Evolutionary conservation across 2,888 invertebrate genomes (phyloP).

Genomic region (Smittia sp.): DNA sequence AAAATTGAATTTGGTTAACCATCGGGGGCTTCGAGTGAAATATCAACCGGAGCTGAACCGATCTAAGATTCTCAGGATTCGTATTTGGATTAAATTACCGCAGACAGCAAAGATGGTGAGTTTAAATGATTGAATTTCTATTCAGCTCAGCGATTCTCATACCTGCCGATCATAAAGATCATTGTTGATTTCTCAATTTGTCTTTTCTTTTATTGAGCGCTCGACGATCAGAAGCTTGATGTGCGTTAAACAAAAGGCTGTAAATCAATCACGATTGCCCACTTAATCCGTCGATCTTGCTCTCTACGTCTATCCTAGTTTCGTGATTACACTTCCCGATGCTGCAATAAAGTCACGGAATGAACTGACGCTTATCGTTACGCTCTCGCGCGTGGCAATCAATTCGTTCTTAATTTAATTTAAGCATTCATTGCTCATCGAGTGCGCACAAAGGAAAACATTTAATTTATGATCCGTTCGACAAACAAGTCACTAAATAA

Average conservation of each 20-base stretch:
- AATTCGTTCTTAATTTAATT: not conserved
- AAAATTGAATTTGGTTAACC: slow-evolving; percentile 22
- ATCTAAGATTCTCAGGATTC: not conserved
- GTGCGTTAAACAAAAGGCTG: slow-evolving; percentile 2
- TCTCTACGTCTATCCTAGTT: slow-evolving; percentile 8
- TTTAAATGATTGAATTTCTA: slow-evolving; percentile 15
- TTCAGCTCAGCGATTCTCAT: not conserved
- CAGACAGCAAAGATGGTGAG: slow-evolving; percentile 37
- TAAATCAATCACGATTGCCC: slow-evolving; percentile 7
- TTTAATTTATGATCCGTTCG: not conserved
- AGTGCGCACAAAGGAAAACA: not conserved
- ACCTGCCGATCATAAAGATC: slow-evolving; percentile 11
- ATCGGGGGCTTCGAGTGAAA: slow-evolving; percentile 6
- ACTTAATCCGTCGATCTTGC: slow-evolving; percentile 8
- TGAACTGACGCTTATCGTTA: not conserved
- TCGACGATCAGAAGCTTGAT: slow-evolving; percentile 4
- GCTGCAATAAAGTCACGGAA: slow-evolving; percentile 13
- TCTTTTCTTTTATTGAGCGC: not conserved
- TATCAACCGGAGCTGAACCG: slow-evolving; percentile 28
- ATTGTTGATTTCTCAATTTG: slow-evolving; percentile 18
- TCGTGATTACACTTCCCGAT: not conserved
- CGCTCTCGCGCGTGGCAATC: not conserved
- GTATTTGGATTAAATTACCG: slow-evolving; percentile 33
- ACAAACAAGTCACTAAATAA: slow-evolving; percentile 23
- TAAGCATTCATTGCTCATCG: not conserved